Conservation (phyloP, 1,140 invertebrate species). For the Rhopalosiphum maidis region DNA sequence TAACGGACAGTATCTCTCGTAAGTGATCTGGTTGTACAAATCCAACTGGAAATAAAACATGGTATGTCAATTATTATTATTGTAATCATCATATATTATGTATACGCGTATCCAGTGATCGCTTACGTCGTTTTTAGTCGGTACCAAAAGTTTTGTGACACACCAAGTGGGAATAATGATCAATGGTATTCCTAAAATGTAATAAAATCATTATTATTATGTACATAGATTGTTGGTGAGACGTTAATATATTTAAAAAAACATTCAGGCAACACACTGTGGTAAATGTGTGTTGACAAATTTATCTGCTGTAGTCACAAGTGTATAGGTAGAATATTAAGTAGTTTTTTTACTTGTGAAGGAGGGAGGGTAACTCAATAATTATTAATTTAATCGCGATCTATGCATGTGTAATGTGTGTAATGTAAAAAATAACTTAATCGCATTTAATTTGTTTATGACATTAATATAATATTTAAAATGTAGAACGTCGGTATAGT, state of each 20-base stretch:
- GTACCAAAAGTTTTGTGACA: constrained; percentile 36
- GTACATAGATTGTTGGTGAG: neutral
- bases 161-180: constrained; percentile 51
- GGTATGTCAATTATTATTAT: neutral
- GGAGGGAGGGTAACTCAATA: no score
- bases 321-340: no score
- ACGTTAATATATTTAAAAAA: no score
- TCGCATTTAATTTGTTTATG: no score
- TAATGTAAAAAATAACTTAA: no score
- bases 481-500: neutral
- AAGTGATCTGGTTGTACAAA: constrained; percentile 44
- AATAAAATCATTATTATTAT: neutral
- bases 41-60: neutral
- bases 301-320: neutral
- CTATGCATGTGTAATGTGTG: no score
- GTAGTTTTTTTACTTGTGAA: no score
- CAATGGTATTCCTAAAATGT: constrained; percentile 31
- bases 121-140: constrained; percentile 47
- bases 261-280: neutral
- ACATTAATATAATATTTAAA: neutral
- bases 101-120: neutral
- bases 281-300: neutral
- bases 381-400: no score
- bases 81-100: neutral
- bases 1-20: constrained; percentile 34